Evolutionary conservation across 1,140 invertebrate genomes (phyloP).

Genomic region (Lutraria rhynchaena): DNA sequence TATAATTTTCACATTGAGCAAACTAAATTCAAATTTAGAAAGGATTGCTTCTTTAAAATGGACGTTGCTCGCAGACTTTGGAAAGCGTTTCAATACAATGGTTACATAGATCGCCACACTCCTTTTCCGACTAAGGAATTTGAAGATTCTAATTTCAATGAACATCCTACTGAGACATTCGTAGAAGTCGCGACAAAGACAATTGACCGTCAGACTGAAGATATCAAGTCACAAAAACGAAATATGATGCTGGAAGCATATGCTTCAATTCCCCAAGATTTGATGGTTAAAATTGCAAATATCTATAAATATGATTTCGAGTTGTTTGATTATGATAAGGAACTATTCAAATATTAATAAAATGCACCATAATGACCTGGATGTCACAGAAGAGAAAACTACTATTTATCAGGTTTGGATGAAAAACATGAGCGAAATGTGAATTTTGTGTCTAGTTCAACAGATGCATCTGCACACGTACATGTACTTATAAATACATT

Average conservation of each 20-base stretch:
- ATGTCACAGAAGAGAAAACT: too few species aligned
- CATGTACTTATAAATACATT: too few species aligned
- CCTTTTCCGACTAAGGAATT: background rate
- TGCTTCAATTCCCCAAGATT: background rate
- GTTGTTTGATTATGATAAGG: constrained; percentile 35
- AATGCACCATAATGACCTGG: too few species aligned
- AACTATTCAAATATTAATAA: constrained; percentile 56
- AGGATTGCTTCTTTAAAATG: constrained; percentile 8
- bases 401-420: too few species aligned
- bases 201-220: background rate
- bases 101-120: constrained; percentile 10
- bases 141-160: background rate
- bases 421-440: too few species aligned
- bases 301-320: constrained; percentile 22
- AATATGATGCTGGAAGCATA: constrained; percentile 29
- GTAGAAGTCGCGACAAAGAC: background rate
- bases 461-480: too few species aligned
- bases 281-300: background rate
- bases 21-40: too few species aligned
- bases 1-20: constrained; percentile 23
- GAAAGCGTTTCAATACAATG: constrained; percentile 39
- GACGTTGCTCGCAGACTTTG: constrained; percentile 21
- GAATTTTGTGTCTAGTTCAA: too few species aligned
- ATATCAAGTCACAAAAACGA: background rate
- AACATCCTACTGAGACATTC: background rate